Evolutionary conservation across 2,113 vertebrate species (phyloP).

Genomic region (Etheostoma cragini): DNA sequence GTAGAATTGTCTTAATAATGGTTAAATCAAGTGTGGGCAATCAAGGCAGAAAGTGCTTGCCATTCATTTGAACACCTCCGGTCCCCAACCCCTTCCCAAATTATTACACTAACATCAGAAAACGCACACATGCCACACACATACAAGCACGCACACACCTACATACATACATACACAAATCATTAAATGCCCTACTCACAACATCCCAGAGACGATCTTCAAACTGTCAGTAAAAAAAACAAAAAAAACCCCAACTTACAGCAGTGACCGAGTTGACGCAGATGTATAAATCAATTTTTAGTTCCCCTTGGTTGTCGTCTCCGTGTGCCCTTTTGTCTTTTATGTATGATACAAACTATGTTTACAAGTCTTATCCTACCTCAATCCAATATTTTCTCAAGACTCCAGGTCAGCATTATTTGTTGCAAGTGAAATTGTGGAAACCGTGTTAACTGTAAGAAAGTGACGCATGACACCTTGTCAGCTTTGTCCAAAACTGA

Average conservation of each 20-base stretch:
- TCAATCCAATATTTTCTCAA: slow-evolving; percentile 49
- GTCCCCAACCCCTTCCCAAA: slow-evolving; percentile 62
- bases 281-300: slow-evolving; percentile 61
- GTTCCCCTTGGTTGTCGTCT: slow-evolving; percentile 54
- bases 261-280: slow-evolving; percentile 80
- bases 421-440: slow-evolving; percentile 49
- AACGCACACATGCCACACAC: slow-evolving; percentile 59
- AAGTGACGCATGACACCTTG: neutral
- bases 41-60: slow-evolving; percentile 73
- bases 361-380: slow-evolving; percentile 48
- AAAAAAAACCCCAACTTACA: slow-evolving; percentile 87
- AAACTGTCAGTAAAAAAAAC: slow-evolving; percentile 75
- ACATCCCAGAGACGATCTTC: slow-evolving; percentile 77
- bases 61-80: slow-evolving; percentile 67
- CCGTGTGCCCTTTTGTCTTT: slow-evolving; percentile 49
- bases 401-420: slow-evolving; percentile 50
- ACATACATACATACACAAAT: slow-evolving; percentile 49
- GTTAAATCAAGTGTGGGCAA: slow-evolving; percentile 76
- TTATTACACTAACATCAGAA: slow-evolving; percentile 73
- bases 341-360: slow-evolving; percentile 48
- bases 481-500: slow-evolving; percentile 58
- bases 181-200: slow-evolving; percentile 79
- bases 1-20: slow-evolving; percentile 71
- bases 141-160: slow-evolving; percentile 37
- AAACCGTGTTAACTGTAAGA: slow-evolving; percentile 56